Evolutionary conservation across 2,888 invertebrate genomes (phyloP), one percentile per base, ranked within the genome.

Genomic region (Antitype chi): DNA sequence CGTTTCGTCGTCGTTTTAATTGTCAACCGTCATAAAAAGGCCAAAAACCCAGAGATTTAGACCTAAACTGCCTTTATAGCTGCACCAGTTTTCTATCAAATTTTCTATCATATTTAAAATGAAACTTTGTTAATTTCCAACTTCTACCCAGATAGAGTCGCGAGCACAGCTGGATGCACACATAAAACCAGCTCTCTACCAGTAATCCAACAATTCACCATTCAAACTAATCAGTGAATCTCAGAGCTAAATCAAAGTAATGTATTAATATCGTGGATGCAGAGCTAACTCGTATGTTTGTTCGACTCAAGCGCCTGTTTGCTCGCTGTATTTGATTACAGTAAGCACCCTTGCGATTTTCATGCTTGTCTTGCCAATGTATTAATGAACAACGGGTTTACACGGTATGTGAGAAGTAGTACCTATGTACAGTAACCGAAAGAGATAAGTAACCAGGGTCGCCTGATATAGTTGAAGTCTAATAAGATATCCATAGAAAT

Each of bases 251-350:
- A 87, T 81, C 84, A 80, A 71, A 82, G 74, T 83, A 80, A 73
- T 87, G 67, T 82, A 86, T 84, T 81, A 81, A 83, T 81, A 80
- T 62, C 68, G 62, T 80, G 62, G 64, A 81, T 80, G 81, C 81
- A 80, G 72, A 81, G 87, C 74, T 86, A 82, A 83, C 86, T 62
- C 74, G 60, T 66, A 13, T 82, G 80, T 85, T 80, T 86, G 85
- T 80, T 78, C 70, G 78, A 78, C 72, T 83, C 82, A 72, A 79
- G 81, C 76, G 82, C 76, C 66, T 88, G 78, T 88, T 86, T 83
- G 76, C 88, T 80, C 71, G 13, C 74, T 81, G 76, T 88, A 89
- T 91, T 89, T 89, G 90, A 91, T 89, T 88, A 89, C 79, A 70
- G 82, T 66, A 81, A 75, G 85, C 88, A 72, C 87, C 78, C 81